Base-by-base conservation (phyloP, 2,113 vertebrate species). In the Pseudorectes ferrugineus region DNA sequence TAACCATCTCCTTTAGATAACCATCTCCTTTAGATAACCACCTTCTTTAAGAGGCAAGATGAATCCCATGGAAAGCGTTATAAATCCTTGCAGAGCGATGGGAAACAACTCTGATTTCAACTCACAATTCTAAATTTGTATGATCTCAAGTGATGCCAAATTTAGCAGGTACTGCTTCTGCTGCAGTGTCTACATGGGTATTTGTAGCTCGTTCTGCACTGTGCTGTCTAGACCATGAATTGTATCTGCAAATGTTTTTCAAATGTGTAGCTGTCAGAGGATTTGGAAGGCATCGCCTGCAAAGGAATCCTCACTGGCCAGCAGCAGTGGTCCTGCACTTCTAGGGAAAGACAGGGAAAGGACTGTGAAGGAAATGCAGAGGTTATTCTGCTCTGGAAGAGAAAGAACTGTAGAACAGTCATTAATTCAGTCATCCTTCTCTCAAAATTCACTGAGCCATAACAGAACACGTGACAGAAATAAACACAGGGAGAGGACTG, bases 91-190 rank as follows among this genome's bases (percentile, higher is more conserved):
- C 80, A 78, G 29, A 91, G 51, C 0, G 0, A 54, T 33, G 17
- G 76, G 92, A 91, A 95, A 77, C 83, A 91, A 90, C 43, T 52
- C 73, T 15, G 74, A 93, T 94, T 95, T 84, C 77, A 95, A 33
- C 46, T 92, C 80, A 63, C 84, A 88, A 67, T 77, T 86, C 91
- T 96, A 88, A 95, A 85, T 88, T 38, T 54, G 63, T 92, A 22
- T 15, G 62, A 54, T 88, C 63, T 23, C 71, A 73, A 92, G 85
- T 26, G 82, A 88, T 90, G 88, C 85, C 92, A 88, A 80, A 95
- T 92, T 95, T 89, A 93, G 91, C 90, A 88, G 79, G 75, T 88
- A 88, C 85, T 66, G 88, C 82, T 96, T 90, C 94, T 94, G 63
- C 71, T 85, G 81, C 75, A 85, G 63, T 65, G 73, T 61, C 89